These are phyloP conservation scores for Trichopoda pennipes DNA, from an alignment of 2,888 invertebrate genomes.

Conservation along the genomic window DNA sequence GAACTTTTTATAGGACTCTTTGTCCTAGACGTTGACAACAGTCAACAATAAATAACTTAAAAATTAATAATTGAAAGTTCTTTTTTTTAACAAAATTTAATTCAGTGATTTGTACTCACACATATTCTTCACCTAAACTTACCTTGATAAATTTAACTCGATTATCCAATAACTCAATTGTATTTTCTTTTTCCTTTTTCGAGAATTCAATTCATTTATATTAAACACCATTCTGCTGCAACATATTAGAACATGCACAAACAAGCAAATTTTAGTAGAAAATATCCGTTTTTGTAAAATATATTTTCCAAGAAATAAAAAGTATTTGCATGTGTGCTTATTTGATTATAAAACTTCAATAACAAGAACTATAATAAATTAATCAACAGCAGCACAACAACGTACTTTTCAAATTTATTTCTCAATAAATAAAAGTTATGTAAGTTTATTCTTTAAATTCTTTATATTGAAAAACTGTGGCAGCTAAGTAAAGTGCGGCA, in stretches of 20 bases:
- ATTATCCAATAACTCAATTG: conserved; percentile 12
- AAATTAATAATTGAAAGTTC: background rate
- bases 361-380: background rate
- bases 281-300: conserved; percentile 8
- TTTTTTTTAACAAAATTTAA: background rate
- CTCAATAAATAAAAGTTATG: conserved; percentile 31
- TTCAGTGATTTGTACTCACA: background rate
- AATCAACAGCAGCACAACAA: background rate
- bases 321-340: too few relatives aligned
- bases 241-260: conserved; percentile 11
- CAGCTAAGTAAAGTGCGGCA: background rate
- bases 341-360: too few relatives aligned
- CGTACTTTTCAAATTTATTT: conserved; percentile 13
- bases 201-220: conserved; percentile 36
- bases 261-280: conserved; percentile 7
- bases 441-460: conserved; percentile 13
- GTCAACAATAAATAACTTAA: background rate
- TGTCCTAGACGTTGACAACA: too few relatives aligned
- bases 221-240: conserved; percentile 5
- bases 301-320: background rate
- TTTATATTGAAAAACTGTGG: background rate
- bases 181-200: background rate
- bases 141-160: conserved; percentile 44
- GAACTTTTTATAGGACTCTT: too few relatives aligned
- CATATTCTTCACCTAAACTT: conserved; percentile 12